These are phyloP conservation scores for Aphaenogaster ashmeadi DNA, from an alignment of 1,140 invertebrate species.

Conservation along the genomic window DNA sequence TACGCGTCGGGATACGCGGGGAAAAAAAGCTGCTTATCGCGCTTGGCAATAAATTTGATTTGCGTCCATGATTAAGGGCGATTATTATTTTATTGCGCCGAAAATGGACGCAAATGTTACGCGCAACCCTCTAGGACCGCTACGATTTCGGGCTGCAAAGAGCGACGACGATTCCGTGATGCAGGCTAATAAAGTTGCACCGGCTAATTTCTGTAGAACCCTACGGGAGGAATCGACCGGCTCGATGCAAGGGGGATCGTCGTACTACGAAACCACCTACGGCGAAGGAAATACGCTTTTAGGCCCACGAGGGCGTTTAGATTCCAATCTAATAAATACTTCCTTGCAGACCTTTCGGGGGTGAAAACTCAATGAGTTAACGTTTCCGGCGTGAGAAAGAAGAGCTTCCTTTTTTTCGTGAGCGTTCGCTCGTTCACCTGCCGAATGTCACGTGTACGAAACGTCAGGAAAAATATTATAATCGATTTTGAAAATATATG, in stretches of 20 bases:
- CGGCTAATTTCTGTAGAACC: slow-evolving; percentile 80
- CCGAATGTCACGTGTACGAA: neutral
- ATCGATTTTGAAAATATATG: neutral
- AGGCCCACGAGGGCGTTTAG: slow-evolving; percentile 79
- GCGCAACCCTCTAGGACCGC: slow-evolving; percentile 8
- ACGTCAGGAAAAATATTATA: neutral
- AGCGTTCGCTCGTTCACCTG: slow-evolving; percentile 39
- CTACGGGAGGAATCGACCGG: slow-evolving; percentile 55
- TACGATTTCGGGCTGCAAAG: slow-evolving; percentile 41
- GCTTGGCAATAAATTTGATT: slow-evolving; percentile 70
- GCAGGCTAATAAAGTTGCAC: slow-evolving; percentile 80
- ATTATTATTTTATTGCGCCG: slow-evolving; percentile 74
- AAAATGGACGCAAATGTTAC: slow-evolving; percentile 37
- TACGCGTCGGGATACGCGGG: slow-evolving; percentile 41
- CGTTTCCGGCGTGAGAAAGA: slow-evolving; percentile 73
- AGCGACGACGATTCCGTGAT: slow-evolving; percentile 74
- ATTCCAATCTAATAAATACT: slow-evolving; percentile 84
- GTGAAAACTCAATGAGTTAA: slow-evolving; percentile 78
- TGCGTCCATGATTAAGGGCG: slow-evolving; percentile 58
- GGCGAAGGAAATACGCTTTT: slow-evolving; percentile 83
- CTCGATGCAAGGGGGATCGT: slow-evolving; percentile 64
- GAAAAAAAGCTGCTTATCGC: slow-evolving; percentile 48
- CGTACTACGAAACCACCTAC: slow-evolving; percentile 78
- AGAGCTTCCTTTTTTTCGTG: slow-evolving; percentile 35
- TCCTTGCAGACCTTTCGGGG: slow-evolving; percentile 74